A percentile compares a stretch with the other conserved stretches of the same genome.
Conservation (phyloP, 2,113 vertebrate genomes). For the Melospiza melodia region DNA sequence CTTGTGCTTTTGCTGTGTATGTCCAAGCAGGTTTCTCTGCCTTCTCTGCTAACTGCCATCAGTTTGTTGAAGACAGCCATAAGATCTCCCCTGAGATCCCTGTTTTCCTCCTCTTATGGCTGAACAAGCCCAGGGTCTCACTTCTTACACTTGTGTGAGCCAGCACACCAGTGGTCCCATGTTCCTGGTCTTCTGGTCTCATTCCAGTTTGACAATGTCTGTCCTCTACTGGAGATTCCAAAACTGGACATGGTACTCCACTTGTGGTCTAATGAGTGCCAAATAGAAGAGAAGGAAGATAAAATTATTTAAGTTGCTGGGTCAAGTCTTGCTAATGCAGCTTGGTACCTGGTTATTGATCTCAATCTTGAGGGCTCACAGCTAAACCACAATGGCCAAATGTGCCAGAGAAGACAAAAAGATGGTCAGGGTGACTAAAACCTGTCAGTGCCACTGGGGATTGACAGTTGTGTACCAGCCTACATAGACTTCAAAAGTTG, state of each 20-base stretch:
- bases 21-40: neutral
- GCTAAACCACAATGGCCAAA: neutral
- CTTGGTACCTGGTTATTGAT: neutral
- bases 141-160: neutral
- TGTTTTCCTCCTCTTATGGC: neutral
- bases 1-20: neutral
- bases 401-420: neutral
- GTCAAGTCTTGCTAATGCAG: neutral
- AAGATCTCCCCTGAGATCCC: neutral
- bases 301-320: neutral
- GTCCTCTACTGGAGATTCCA: neutral
- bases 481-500: neutral
- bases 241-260: neutral
- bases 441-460: neutral
- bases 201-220: neutral
- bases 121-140: neutral
- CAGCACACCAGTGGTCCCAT: neutral
- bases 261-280: neutral
- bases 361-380: neutral
- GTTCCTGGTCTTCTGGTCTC: neutral
- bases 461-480: neutral
- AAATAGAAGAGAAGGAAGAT: neutral
- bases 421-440: neutral
- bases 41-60: neutral
- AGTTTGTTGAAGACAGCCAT: neutral